Percentiles rank a stretch among this genome's conserved stretches.
Evolutionary conservation across 2,797 vertebrate species (phyloP).

Genomic region (Gallirallus australis): DNA sequence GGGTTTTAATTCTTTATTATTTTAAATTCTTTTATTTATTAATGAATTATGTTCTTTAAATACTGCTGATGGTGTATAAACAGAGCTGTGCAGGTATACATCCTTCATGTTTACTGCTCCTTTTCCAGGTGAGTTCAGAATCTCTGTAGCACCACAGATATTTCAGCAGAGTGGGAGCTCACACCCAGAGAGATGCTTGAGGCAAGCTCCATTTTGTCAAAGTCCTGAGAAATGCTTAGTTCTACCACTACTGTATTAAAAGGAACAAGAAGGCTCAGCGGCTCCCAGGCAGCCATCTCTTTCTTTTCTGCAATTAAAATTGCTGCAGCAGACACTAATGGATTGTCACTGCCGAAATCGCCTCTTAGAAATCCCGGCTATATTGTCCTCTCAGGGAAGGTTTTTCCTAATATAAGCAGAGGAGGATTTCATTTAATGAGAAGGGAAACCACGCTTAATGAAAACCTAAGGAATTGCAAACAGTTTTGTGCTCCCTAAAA

Average conservation of each 20-base stretch:
- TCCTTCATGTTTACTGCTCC: not conserved
- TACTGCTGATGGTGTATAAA: not conserved
- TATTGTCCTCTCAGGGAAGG: not conserved
- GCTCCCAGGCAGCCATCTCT: not conserved
- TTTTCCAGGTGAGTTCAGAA: not conserved
- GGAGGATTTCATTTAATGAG: not conserved
- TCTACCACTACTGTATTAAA: not conserved
- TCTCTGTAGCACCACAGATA: not conserved
- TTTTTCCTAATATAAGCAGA: not conserved
- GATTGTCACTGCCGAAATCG: not conserved
- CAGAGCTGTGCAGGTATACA: not conserved
- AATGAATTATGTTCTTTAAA: not conserved
- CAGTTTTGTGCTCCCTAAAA: not conserved
- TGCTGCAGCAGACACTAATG: not conserved
- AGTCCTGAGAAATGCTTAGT: not conserved
- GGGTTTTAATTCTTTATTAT: not conserved
- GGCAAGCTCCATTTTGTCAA: slow-evolving; percentile 18
- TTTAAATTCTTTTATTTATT: not conserved
- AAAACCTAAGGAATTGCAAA: not conserved
- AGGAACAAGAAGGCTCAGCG: not conserved
- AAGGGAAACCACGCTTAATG: not conserved
- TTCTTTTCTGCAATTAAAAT: slow-evolving; percentile 18
- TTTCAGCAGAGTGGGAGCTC: not conserved
- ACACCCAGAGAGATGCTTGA: not conserved
- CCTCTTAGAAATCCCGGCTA: not conserved